Evolutionary conservation across 30 jellyfish, hydroid and myxozoan species (phyloP), one percentile per base, ranked within the genome.

Genomic region (Rhopilema esculentum): DNA sequence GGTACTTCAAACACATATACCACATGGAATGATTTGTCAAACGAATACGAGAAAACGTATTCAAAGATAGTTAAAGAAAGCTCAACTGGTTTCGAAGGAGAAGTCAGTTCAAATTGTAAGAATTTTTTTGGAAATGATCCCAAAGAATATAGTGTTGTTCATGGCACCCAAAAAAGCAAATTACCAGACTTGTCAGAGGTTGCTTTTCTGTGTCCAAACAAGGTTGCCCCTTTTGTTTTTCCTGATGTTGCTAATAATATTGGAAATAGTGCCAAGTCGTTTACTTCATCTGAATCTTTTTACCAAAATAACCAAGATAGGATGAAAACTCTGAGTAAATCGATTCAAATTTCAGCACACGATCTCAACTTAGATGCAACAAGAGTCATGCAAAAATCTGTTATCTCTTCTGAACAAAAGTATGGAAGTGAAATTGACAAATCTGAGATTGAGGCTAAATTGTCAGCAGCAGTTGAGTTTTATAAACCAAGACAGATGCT

Each of bases 401-500:
- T n/a, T n/a, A n/a, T n/a, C n/a, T n/a, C n/a, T n/a, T n/a, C n/a
- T n/a, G n/a, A n/a, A n/a, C n/a, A n/a, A n/a, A n/a, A n/a, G n/a
- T 40, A 40, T 40, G 12, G 57, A 12, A 2, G 6, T 40, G 57
- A 12, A 40, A 6, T 40, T 40, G 57, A 12, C 6, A 40, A 40
- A 40, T 40, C 57, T 40, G 57, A 40, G 12, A 31, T 29, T 2
- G 31, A 27, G 4, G 49, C 84, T 1, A 30, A 30, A 8, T 33
- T 73, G 17, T 29, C 89, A 16, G 62, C 83, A 20, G 26, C 20
- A 64, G 48, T 65, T 8, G 81, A 89, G 67, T 52, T 22, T 64
- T 77, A 76, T 85, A 33, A 50, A 20, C 96, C 96, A 18, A 71
- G 88, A 67, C 96, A 79, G 74, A 25, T 91, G 87, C 79, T 77